Evolutionary conservation across 2,888 invertebrate species (phyloP).

Genomic region (Sturmia bella): DNA sequence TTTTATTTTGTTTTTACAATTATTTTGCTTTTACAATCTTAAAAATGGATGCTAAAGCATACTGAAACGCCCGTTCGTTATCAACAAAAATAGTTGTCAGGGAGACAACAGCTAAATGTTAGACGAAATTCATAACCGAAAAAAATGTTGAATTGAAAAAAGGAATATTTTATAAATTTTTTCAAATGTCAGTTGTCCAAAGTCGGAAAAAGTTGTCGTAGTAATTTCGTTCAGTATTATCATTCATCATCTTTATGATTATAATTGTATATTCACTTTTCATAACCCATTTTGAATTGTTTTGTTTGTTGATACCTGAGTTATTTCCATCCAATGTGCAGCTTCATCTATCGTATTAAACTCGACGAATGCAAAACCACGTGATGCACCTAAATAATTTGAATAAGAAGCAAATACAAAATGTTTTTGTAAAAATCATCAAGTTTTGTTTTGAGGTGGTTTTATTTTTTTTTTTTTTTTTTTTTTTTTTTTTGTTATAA

Average conservation of each 20-base stretch:
- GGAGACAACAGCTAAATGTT: no score
- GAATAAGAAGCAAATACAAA: constrained; percentile 85
- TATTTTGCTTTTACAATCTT: no score
- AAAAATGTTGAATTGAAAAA: no score
- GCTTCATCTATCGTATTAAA: constrained; percentile 94
- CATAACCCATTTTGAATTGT: constrained; percentile 64
- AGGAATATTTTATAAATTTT: not conserved
- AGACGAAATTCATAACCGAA: no score
- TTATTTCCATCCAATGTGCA: constrained; percentile 94
- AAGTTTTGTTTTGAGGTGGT: constrained; percentile 75
- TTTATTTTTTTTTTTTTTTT: no score
- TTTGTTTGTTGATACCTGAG: constrained; percentile 83
- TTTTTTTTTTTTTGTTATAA: no score
- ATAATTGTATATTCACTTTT: constrained; percentile 65
- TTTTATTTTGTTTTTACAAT: no score
- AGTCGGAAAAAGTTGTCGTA: not conserved
- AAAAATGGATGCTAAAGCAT: no score
- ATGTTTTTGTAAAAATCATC: constrained; percentile 82
- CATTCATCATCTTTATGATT: constrained; percentile 43
- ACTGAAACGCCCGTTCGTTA: no score
- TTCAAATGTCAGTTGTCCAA: not conserved
- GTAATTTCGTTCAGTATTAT: constrained; percentile 42
- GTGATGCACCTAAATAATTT: constrained; percentile 92
- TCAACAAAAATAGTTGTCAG: no score
- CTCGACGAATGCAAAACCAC: constrained; percentile 96